These are phyloP conservation scores for Speoplatyrhinus poulsoni DNA, from an alignment of 2,113 vertebrate species.

Conservation along the genomic window DNA sequence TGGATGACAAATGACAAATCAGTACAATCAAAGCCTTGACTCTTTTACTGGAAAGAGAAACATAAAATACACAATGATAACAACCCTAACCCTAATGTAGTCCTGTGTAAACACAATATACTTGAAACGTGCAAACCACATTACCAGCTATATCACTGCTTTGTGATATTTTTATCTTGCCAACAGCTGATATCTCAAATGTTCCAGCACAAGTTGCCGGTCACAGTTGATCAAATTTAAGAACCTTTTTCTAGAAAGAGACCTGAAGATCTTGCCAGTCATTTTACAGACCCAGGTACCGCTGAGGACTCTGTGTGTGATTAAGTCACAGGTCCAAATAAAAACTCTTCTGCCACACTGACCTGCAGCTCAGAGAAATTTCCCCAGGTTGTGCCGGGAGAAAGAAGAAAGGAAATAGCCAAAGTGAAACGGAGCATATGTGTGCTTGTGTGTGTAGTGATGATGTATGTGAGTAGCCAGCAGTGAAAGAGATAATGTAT, in stretches of 20 bases:
- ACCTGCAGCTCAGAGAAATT: constrained; percentile 13
- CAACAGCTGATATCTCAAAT: too few relatives aligned
- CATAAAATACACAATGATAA: too few relatives aligned
- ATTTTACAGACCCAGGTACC: constrained; percentile 24
- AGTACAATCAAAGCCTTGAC: too few relatives aligned
- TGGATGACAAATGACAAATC: too few relatives aligned
- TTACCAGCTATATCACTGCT: too few relatives aligned
- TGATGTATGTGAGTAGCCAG: background rate
- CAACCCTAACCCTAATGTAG: too few relatives aligned
- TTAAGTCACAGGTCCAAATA: constrained; percentile 37
- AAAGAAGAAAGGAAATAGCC: constrained; percentile 28
- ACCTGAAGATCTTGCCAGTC: constrained; percentile 4
- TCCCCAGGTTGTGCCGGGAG: constrained; percentile 13
- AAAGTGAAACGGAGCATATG: constrained; percentile 13
- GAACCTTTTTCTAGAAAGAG: background rate
- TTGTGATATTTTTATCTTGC: too few relatives aligned
- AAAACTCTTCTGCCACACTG: constrained; percentile 26
- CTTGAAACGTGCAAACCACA: too few relatives aligned
- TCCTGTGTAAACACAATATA: too few relatives aligned
- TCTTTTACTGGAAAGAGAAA: too few relatives aligned
- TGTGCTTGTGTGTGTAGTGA: constrained; percentile 14
- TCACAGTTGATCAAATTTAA: too few relatives aligned
- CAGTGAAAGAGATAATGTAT: background rate
- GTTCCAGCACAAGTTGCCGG: too few relatives aligned
- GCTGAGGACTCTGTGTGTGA: constrained; percentile 37